These are phyloP conservation scores for Peromyscus polionotus DNA, from an alignment of 2,113 vertebrate genomes.

Conservation along the genomic window DNA sequence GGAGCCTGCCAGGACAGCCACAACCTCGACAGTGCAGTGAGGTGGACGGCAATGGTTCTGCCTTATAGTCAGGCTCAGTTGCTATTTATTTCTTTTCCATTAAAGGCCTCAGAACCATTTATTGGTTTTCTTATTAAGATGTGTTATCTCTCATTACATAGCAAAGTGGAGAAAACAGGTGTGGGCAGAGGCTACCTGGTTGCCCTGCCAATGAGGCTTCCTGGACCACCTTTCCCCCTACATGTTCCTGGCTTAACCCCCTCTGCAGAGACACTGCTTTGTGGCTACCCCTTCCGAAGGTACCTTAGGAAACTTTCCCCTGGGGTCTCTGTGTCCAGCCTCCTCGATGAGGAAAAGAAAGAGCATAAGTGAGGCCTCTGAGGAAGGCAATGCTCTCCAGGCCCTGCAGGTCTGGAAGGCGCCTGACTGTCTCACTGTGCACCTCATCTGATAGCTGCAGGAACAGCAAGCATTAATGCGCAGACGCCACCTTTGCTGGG, in stretches of 20 bases:
- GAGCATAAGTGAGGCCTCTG: not conserved
- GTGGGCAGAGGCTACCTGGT: accelerated
- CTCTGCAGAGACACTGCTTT: not conserved
- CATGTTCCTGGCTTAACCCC: not conserved
- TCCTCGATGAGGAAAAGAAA: not conserved
- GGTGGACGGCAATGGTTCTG: not conserved
- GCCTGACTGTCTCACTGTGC: not conserved
- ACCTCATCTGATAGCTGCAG: not conserved
- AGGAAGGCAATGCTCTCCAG: not conserved
- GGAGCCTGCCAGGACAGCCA: not conserved
- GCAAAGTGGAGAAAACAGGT: not conserved
- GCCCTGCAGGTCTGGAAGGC: not conserved
- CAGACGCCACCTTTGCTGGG: not conserved
- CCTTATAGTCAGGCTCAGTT: not conserved
- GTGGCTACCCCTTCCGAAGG: too few relatives aligned
- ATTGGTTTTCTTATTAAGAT: slow-evolving; percentile 34
- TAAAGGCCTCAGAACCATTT: not conserved
- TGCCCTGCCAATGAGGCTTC: not conserved
- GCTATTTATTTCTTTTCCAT: not conserved
- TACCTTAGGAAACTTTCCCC: too few relatives aligned
- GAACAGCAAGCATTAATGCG: not conserved
- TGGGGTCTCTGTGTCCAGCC: accelerated
- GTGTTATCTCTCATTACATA: slow-evolving; percentile 26
- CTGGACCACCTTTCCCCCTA: too few relatives aligned
- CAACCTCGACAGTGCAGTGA: accelerated